phyloP scores from a whole-genome alignment of 1,140 invertebrate genomes.

The Schlechtendalia chinensis region DNA sequence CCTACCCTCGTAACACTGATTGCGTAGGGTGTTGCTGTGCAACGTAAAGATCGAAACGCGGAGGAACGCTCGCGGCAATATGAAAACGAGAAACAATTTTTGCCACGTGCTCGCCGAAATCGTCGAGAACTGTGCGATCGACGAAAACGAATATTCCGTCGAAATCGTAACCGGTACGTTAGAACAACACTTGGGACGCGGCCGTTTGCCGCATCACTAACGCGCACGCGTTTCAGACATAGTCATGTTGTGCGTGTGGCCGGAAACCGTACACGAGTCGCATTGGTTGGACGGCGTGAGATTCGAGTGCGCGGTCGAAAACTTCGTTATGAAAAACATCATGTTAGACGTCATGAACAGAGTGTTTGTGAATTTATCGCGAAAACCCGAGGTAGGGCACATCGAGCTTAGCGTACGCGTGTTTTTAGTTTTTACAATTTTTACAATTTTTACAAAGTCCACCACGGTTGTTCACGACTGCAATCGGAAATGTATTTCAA shows the following conservation, averaged over 20 bases:
- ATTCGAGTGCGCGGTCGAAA: neutral
- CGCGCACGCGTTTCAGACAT: neutral
- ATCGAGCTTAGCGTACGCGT: no score
- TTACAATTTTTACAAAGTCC: no score
- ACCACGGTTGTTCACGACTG: no score
- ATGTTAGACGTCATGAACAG: neutral
- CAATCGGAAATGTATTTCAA: no score
- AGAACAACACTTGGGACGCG: no score
- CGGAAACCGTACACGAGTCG: neutral
- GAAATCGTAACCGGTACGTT: neutral
- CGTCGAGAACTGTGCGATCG: neutral
- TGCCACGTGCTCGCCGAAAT: neutral
- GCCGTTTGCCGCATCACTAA: no score
- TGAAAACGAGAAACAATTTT: slow-evolving; percentile 14
- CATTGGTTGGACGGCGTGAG: neutral
- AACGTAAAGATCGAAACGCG: slow-evolving; percentile 6
- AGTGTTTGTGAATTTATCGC: neutral
- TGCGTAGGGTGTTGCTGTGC: no score
- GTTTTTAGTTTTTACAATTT: no score
- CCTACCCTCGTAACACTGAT: no score
- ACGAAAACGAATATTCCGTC: neutral
- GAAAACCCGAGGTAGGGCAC: neutral
- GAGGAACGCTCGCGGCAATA: neutral
- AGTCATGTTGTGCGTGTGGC: slow-evolving; percentile 34
- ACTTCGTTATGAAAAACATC: neutral